Conservation (phyloP, 2,113 vertebrate genomes). For the Emydura subglobosa region DNA sequence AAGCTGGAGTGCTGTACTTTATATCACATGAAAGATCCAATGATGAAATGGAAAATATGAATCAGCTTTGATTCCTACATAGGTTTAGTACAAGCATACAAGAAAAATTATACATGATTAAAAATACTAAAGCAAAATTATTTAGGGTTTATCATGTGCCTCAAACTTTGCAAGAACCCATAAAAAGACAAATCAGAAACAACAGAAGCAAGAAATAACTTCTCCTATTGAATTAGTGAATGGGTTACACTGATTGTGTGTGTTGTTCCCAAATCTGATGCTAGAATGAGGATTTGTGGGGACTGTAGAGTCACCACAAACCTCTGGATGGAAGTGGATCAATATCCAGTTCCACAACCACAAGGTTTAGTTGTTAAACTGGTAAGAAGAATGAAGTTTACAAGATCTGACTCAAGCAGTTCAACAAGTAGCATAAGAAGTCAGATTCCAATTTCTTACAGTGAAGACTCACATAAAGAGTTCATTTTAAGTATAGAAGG, state of each 20-base stretch:
- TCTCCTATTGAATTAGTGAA: not conserved
- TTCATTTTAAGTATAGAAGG: not conserved
- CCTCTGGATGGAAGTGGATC: not conserved
- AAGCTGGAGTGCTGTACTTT: not conserved
- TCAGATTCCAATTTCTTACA: not conserved
- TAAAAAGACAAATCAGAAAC: not conserved
- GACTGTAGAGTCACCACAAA: not conserved
- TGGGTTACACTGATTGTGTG: not conserved
- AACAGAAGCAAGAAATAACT: not conserved
- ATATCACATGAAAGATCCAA: not conserved
- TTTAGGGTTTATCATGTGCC: not conserved
- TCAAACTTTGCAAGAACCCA: not conserved
- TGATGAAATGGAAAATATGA: not conserved
- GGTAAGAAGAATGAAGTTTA: not conserved
- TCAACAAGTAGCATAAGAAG: conserved; percentile 59
- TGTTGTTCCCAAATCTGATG: not conserved
- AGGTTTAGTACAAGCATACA: not conserved
- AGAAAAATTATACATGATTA: not conserved
- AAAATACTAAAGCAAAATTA: not conserved
- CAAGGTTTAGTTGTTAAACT: not conserved
- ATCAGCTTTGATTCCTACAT: not conserved
- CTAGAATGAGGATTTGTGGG: not conserved
- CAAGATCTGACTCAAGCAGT: conserved; percentile 11
- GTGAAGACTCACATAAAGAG: not conserved
- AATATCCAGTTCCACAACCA: not conserved